Evolutionary conservation across 2,888 invertebrate species (phyloP), one percentile per base, ranked within the genome.

Genomic region (Brachyopa scutellaris): DNA sequence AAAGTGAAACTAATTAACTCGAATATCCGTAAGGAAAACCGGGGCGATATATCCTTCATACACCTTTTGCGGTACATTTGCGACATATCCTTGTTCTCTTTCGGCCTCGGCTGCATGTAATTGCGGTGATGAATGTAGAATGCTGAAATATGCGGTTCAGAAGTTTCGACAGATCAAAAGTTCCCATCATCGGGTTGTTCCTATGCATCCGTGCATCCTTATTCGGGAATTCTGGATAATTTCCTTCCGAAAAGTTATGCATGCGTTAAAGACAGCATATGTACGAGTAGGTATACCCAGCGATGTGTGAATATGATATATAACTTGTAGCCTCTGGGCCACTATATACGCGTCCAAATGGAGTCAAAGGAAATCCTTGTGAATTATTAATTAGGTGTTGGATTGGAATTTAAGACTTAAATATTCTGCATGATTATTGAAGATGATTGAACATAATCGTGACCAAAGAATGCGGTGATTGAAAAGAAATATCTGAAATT

Each of bases 1-100:
- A 80, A 80, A 80, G 76, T 69, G 69, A 80, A 80, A 74, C 80
- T 80, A 80, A 76, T 80, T 80, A 80, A 76, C 76, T 79, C 49
- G 69, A 69, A 80, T 76, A 62, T 80, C 64, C 69, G 74, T 57
- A 45, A 62, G 57, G 69, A 57, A 74, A 55, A 69, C 42, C 11
- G 19, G n/a, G 26, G 42, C 36, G 40, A 13, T 42, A 13, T 42
- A 49, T 42, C 49, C 57, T 38, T 61, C 15, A 23, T 33, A 72
- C 53, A 67, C 47, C 66, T 53, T 57, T 61, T 49, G 53, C 59
- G 55, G 69, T 62, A 55, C 36, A 17, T 57, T 47, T 70, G 70
- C 42, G 77, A 66, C 53, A 66, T 38, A 45, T 66, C 51, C 59
- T 36, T 19, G 57, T 57, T 19, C 70, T 11, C 21, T 17, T 2